A percentile compares a stretch with the other conserved stretches of the same genome.
Evolutionary conservation across 2,888 invertebrate species (phyloP).

Genomic region (Dorcus parallelipipedus): DNA sequence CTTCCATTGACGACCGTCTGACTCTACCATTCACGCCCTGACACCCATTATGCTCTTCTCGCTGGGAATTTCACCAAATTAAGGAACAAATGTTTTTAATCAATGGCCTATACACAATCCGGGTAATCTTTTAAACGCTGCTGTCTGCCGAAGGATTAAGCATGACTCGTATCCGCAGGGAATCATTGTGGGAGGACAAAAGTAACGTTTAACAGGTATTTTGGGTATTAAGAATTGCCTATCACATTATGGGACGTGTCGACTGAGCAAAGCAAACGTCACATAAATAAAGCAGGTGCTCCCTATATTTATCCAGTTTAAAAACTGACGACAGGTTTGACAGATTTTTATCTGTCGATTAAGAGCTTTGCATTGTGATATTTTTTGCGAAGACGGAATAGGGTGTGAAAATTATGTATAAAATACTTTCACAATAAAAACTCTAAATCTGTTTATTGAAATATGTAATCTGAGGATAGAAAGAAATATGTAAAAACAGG

Average conservation of each 20-base stretch:
- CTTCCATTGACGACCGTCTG: slow-evolving; percentile 27
- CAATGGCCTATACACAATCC: slow-evolving; percentile 40
- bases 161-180: slow-evolving; percentile 40
- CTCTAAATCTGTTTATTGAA: too few relatives aligned
- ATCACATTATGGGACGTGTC: slow-evolving; percentile 25
- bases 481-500: too few relatives aligned
- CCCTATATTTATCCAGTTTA: slow-evolving; percentile 32
- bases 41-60: slow-evolving; percentile 32
- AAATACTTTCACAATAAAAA: too few relatives aligned
- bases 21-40: slow-evolving; percentile 37
- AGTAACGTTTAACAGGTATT: slow-evolving; percentile 44
- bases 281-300: slow-evolving; percentile 11
- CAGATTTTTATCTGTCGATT: slow-evolving; percentile 25
- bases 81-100: slow-evolving; percentile 47
- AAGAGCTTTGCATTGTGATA: too few relatives aligned
- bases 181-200: slow-evolving; percentile 37
- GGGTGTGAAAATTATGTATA: too few relatives aligned
- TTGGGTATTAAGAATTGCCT: slow-evolving; percentile 34
- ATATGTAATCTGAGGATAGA: too few relatives aligned
- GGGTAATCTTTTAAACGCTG: slow-evolving; percentile 42
- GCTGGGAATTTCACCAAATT: slow-evolving; percentile 42
- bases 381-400: too few relatives aligned
- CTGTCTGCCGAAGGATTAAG: slow-evolving; percentile 35
- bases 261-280: slow-evolving; percentile 13
- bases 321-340: slow-evolving; percentile 40